Base-by-base conservation (phyloP, 2,113 vertebrate genomes). In the Phaetusa simplex region DNA sequence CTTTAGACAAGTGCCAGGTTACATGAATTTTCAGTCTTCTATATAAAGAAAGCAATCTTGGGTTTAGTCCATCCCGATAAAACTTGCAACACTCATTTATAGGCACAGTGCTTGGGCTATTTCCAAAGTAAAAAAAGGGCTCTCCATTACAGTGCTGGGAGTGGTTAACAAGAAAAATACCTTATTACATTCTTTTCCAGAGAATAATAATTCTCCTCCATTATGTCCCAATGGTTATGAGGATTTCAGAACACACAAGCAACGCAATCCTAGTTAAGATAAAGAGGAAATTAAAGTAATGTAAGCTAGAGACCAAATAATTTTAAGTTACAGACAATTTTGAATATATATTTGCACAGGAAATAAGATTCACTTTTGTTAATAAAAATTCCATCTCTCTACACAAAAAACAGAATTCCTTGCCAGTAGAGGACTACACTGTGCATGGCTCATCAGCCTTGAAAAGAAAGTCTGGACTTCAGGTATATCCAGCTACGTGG, bases 1-100 rank as follows among this genome's bases (percentile, higher is more conserved):
- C 87, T 89, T 82, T 36, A 83, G 72, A 91, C 85, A 91, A 91
- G 74, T 82, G 92, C 72, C 93, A 90, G 66, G 59, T 85, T 91
- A 95, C 91, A 93, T 36, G 42, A 94, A 78, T 30, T 96, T 95
- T 91, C 85, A 95, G 95, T 91, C 90, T 55, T 89, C 77, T 83
- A 30, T 14, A 79, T 78, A 82, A 96, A 71, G 71, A 88, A 53
- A 93, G 55, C 77, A 76, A 79, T 96, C 86, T 64, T 69, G 80
- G 70, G 19, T 84, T 90, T 32, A 94, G 69, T 77, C 62, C 91
- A 76, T 62, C 55, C 64, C 53, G 45, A 93, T 85, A 59, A 76
- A 73, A 80, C 53, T 71, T 71, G 7, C 50, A 95, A 94, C 45
- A 55, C 12, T 86, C 71, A 76, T 40, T 95, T 55, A 85, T 12